These are phyloP conservation scores for Sphaeridia pumilis DNA, from an alignment of 2,888 invertebrate genomes.

Conservation along the genomic window DNA sequence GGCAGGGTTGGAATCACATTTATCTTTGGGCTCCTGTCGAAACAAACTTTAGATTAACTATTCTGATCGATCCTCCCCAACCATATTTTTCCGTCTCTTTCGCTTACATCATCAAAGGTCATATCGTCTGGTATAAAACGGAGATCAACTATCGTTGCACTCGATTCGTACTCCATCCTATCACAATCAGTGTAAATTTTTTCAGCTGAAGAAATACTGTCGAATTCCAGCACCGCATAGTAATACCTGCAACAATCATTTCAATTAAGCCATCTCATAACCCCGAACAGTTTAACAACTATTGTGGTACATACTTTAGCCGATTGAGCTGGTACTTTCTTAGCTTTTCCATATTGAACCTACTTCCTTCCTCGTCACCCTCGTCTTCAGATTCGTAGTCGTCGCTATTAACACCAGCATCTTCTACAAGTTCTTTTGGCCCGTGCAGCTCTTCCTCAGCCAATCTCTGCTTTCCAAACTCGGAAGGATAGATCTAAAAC, in stretches of 20 bases:
- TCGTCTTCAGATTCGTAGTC: slow-evolving; percentile 28
- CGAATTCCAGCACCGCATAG: slow-evolving; percentile 82
- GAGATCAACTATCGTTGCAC: slow-evolving; percentile 77
- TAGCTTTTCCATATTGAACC: slow-evolving; percentile 77
- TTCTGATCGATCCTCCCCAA: too few relatives aligned
- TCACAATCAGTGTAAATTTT: slow-evolving; percentile 87
- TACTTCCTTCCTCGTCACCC: slow-evolving; percentile 50
- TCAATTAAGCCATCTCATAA: neutral
- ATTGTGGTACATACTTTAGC: slow-evolving; percentile 50
- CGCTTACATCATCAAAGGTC: slow-evolving; percentile 63
- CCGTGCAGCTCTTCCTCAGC: slow-evolving; percentile 80
- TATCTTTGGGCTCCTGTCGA: slow-evolving; percentile 58
- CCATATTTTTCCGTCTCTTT: too few relatives aligned
- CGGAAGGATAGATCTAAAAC: slow-evolving; percentile 78
- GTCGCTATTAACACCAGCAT: slow-evolving; percentile 19
- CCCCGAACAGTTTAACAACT: slow-evolving; percentile 2
- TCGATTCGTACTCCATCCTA: slow-evolving; percentile 89
- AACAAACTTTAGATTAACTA: neutral
- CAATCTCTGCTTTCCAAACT: slow-evolving; percentile 81
- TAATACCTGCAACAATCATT: slow-evolving; percentile 44
- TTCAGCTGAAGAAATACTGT: slow-evolving; percentile 67
- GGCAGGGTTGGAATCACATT: slow-evolving; percentile 63
- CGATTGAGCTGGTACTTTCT: slow-evolving; percentile 87
- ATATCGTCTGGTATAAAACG: slow-evolving; percentile 85
- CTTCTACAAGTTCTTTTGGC: slow-evolving; percentile 58